Base-by-base conservation (phyloP, 2,888 invertebrate species). In the Trissolcus brochymenae region DNA sequence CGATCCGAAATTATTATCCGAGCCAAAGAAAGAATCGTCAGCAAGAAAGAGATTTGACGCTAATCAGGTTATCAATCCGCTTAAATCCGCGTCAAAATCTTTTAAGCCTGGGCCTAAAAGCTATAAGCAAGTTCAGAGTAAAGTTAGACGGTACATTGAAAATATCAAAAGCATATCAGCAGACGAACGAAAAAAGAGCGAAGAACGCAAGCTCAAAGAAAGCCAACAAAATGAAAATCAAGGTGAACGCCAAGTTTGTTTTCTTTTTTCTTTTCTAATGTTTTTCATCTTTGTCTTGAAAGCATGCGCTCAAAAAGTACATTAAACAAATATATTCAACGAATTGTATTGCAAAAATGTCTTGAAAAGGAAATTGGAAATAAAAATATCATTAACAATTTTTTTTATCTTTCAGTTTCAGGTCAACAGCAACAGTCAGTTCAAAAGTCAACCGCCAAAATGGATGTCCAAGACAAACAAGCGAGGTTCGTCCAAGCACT, bases 61-160 rank as follows among this genome's bases (percentile, higher is more conserved):
- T 55, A 72, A 14, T 65, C 53, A n/a, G 54, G 60, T 64, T n/a
- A 6, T 4, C 43, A 68, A 54, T n/a, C 50, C 55, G 73, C 29
- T 83, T 16, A 62, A 56, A 62, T 7, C 51, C 16, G 46, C 60
- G 25, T 74, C 71, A 29, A 56, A 64, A 13, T 49, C 41, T 1
- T 13, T 9, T 4, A 66, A 71, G 29, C 54, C 81, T 3, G 72
- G 79, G n/a, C 67, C 79, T 9, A 66, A 54, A 49, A 84, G 73
- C 53, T 88, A 85, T 78, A 81, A 80, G 17, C 80, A 87, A 57
- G 81, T 88, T 17, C 73, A 84, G 70, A 88, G 88, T 67, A 87
- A 86, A 83, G 88, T 88, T 0, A 87, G 84, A 74, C 81, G 77
- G 14, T 88, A 88, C 49, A 88, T 88, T 50, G 77, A 76, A 21